phyloP scores from a whole-genome alignment of 53 echinoderm and acorn worm genomes.

The Arbacia lixula region DNA sequence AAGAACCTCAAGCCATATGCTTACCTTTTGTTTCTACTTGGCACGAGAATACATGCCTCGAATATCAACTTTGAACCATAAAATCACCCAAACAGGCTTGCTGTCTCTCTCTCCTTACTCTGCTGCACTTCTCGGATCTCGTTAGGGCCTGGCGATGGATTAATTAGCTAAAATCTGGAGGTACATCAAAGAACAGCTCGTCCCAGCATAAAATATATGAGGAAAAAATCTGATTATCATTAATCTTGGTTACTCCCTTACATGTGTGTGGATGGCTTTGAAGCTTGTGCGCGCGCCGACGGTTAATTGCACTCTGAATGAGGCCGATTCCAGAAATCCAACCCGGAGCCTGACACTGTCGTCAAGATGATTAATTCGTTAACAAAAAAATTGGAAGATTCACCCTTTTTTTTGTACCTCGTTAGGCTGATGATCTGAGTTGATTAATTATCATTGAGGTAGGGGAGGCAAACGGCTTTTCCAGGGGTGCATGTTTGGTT shows the following conservation, averaged over 20 bases:
- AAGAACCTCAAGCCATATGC: too few species aligned
- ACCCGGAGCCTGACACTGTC: slow-evolving; percentile 37
- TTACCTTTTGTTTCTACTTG: too few species aligned
- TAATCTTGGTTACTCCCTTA: slow-evolving; percentile 54
- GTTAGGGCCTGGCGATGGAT: slow-evolving; percentile 28
- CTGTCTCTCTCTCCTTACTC: slow-evolving; percentile 11
- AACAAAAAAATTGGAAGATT: slow-evolving; percentile 47
- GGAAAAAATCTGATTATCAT: slow-evolving; percentile 3
- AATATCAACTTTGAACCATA: not conserved
- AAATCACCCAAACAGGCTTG: not conserved
- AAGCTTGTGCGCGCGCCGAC: slow-evolving; percentile 1
- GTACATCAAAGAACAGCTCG: slow-evolving; percentile 19
- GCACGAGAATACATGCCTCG: not conserved
- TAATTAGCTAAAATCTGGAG: slow-evolving; percentile 45
- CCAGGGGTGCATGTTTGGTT: not conserved
- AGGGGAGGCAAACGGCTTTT: not conserved
- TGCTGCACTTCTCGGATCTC: too few species aligned
- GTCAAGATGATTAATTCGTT: slow-evolving; percentile 48
- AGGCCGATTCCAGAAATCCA: slow-evolving; percentile 7
- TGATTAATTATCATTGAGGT: slow-evolving; percentile 39
- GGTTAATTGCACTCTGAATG: slow-evolving; percentile 41
- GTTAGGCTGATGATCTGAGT: slow-evolving; percentile 7
- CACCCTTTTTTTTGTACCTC: slow-evolving; percentile 29
- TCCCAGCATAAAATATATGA: not conserved
- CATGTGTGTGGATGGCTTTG: slow-evolving; percentile 11